Evolutionary conservation across 2,888 invertebrate genomes (phyloP).

Genomic region (Habroteleia sp.): DNA sequence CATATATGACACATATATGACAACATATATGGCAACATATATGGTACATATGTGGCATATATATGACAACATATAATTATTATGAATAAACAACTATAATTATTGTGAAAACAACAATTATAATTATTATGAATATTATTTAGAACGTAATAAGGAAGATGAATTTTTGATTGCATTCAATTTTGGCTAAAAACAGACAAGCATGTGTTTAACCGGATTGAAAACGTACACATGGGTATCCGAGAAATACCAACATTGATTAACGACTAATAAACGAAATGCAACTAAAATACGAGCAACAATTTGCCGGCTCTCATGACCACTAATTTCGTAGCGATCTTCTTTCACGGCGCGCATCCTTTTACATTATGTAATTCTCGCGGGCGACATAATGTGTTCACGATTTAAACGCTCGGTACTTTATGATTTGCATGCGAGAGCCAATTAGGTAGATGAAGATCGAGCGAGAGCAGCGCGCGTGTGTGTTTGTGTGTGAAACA

Average conservation of each 20-base stretch:
- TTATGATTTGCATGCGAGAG: slow-evolving; percentile 66
- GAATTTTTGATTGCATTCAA: no score
- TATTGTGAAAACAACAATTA: no score
- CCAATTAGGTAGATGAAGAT: slow-evolving; percentile 56
- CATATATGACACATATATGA: no score
- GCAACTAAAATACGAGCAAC: slow-evolving; percentile 12
- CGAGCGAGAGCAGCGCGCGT: slow-evolving; percentile 9
- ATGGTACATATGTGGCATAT: no score
- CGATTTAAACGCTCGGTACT: slow-evolving; percentile 63
- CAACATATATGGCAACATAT: no score
- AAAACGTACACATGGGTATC: no score
- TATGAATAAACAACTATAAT: no score
- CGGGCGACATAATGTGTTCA: slow-evolving; percentile 59
- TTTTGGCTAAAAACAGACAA: no score
- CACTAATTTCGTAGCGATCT: slow-evolving; percentile 44
- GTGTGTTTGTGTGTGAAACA: slow-evolving; percentile 12
- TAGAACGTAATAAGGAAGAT: no score
- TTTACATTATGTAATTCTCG: slow-evolving; percentile 45
- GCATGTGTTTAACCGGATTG: no score
- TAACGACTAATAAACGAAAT: slow-evolving; percentile 19
- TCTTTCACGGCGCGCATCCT: slow-evolving; percentile 26
- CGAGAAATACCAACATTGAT: slow-evolving; percentile 8
- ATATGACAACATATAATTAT: no score
- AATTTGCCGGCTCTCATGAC: slow-evolving; percentile 24
- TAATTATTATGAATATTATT: no score